Conservation (phyloP, 1,140 invertebrate species). For the Pissodes strobi region DNA sequence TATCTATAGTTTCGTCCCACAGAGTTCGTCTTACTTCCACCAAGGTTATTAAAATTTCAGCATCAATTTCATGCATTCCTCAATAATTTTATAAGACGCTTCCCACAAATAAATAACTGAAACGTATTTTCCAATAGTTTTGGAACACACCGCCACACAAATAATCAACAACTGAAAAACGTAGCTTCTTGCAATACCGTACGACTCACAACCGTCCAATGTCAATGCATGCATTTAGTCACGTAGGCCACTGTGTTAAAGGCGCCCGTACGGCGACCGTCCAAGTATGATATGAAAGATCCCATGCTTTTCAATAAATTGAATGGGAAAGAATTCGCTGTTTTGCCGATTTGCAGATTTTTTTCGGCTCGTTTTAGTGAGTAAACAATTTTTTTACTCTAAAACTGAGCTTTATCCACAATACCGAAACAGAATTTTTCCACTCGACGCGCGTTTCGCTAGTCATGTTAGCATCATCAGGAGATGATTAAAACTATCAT, state of each 20-base stretch:
- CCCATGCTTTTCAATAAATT: slow-evolving; percentile 9
- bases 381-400: no score
- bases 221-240: background rate
- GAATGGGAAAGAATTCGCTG: no score
- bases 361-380: no score
- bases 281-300: slow-evolving; percentile 15
- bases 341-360: no score
- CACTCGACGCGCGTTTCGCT: no score
- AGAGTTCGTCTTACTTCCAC: no score
- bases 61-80: slow-evolving; percentile 8
- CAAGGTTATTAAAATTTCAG: slow-evolving; percentile 14
- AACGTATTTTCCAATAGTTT: background rate
- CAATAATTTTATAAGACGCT: background rate
- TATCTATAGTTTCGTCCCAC: slow-evolving; percentile 1
- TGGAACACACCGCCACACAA: background rate
- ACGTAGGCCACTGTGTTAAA: slow-evolving; percentile 1
- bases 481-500: no score
- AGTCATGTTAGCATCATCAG: no score
- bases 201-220: background rate
- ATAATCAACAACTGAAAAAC: background rate
- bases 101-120: background rate
- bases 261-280: background rate
- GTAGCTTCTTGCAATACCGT: background rate
- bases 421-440: no score
- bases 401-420: no score